Conservation (phyloP, 2,888 invertebrate species). For the Spilarctia lutea region DNA sequence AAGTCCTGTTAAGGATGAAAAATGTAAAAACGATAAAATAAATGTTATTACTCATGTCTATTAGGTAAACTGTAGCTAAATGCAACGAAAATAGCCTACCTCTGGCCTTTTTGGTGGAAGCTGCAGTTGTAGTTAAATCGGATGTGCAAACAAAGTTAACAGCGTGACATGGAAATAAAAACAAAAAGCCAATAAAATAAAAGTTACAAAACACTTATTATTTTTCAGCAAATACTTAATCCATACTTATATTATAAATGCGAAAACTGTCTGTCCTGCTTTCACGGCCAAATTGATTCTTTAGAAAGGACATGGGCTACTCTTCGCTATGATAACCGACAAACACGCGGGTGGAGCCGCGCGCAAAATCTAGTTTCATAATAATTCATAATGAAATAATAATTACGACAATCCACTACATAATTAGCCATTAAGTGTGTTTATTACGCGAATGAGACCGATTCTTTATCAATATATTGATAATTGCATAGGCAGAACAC, state of each 20-base stretch:
- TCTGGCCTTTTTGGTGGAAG: conserved; percentile 96
- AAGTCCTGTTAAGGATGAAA: conserved; percentile 90
- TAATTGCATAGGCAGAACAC: neutral
- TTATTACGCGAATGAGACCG: neutral
- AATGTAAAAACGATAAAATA: neutral
- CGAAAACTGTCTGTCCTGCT: too few species aligned
- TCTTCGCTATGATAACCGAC: too few species aligned
- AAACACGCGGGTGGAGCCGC: too few species aligned
- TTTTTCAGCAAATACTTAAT: conserved; percentile 13
- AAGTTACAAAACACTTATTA: conserved; percentile 33
- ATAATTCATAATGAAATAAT: neutral
- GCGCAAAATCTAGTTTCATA: too few species aligned
- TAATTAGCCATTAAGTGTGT: neutral
- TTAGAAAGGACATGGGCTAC: too few species aligned
- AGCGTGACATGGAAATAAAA: conserved; percentile 85
- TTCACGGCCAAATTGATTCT: too few species aligned
- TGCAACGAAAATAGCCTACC: conserved; percentile 87
- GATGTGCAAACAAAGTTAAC: conserved; percentile 83
- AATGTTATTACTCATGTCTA: neutral
- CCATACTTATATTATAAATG: too few species aligned
- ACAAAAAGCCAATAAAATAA: conserved; percentile 75
- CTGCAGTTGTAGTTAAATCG: conserved; percentile 83
- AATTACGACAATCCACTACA: neutral
- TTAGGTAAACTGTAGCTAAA: conserved; percentile 32
- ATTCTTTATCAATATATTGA: neutral